Conservation (phyloP, 2,797 vertebrate genomes). For the Eupleurogrammus muticus region DNA sequence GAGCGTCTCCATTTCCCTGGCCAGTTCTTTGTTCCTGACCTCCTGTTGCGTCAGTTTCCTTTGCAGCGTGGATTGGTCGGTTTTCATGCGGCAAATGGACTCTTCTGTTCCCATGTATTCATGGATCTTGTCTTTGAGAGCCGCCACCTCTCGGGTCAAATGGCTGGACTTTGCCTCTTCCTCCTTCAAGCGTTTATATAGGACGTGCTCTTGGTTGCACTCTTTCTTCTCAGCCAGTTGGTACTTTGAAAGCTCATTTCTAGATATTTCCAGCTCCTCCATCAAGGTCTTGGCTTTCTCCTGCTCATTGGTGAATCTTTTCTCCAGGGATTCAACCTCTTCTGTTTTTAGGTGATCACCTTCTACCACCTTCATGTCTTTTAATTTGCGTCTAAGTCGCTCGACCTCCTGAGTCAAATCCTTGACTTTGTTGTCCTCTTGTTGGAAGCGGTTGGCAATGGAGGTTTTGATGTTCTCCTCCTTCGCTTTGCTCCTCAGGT, state of each 20-base stretch:
- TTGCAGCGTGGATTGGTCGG: slow-evolving; percentile 91
- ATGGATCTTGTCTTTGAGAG: slow-evolving; percentile 95
- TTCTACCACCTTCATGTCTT: slow-evolving; percentile 93
- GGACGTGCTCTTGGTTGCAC: slow-evolving; percentile 90
- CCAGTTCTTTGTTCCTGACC: slow-evolving; percentile 92
- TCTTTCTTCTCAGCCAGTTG: slow-evolving; percentile 94
- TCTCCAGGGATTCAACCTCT: slow-evolving; percentile 92
- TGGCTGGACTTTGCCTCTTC: slow-evolving; percentile 94
- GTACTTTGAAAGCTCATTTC: slow-evolving; percentile 91
- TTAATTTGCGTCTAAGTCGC: slow-evolving; percentile 90
- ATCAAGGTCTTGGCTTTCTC: slow-evolving; percentile 89
- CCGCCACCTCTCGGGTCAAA: slow-evolving; percentile 91
- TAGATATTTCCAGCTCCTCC: slow-evolving; percentile 91
- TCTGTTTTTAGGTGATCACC: slow-evolving; percentile 92
- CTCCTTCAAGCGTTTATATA: slow-evolving; percentile 93
- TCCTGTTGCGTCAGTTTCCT: slow-evolving; percentile 95
- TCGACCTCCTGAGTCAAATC: slow-evolving; percentile 96
- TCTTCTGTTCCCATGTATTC: slow-evolving; percentile 94
- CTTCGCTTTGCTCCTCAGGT: slow-evolving; percentile 91
- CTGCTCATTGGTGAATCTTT: slow-evolving; percentile 87
- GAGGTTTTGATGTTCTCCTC: slow-evolving; percentile 88
- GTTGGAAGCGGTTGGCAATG: slow-evolving; percentile 85
- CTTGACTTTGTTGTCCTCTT: slow-evolving; percentile 97
- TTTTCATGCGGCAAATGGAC: slow-evolving; percentile 90
- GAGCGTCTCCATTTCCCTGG: slow-evolving; percentile 94